Evolutionary conservation across 2,888 invertebrate species (phyloP).

Genomic region (Hartigia nigra): DNA sequence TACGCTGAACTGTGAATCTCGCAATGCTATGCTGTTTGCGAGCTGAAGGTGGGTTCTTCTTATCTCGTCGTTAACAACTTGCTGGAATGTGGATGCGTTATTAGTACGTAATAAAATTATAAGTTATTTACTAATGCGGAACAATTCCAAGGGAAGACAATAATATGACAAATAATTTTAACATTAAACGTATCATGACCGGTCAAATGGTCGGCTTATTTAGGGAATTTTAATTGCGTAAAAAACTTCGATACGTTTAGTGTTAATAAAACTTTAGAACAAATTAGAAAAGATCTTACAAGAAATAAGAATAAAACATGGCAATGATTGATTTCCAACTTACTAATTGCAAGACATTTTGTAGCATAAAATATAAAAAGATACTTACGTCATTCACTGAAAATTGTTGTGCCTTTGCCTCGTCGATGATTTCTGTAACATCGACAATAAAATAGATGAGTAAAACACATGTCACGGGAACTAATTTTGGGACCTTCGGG

Average conservation of each 20-base stretch:
- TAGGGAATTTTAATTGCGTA: too few relatives aligned
- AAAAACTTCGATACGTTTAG: too few relatives aligned
- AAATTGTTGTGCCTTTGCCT: conserved; percentile 42
- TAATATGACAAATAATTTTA: too few relatives aligned
- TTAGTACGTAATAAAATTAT: background rate
- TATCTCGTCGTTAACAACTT: conserved; percentile 48
- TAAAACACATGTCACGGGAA: background rate
- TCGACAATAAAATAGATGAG: conserved; percentile 14
- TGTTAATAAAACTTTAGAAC: background rate
- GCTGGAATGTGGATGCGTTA: conserved; percentile 31
- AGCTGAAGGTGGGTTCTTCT: conserved; percentile 51
- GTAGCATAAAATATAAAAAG: background rate
- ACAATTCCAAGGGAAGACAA: too few relatives aligned
- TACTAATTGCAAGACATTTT: background rate
- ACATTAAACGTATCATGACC: too few relatives aligned
- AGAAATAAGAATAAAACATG: background rate
- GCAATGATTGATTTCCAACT: background rate
- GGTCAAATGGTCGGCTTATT: too few relatives aligned
- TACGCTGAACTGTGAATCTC: conserved; percentile 53
- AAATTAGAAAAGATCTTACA: background rate
- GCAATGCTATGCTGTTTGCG: conserved; percentile 50
- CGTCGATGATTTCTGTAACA: conserved; percentile 47
- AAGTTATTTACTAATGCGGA: too few relatives aligned
- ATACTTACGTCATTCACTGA: conserved; percentile 49
- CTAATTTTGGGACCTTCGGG: background rate